A percentile compares a stretch with the other conserved stretches of the same genome.
These are phyloP conservation scores for Platycnemis pennipes DNA, from an alignment of 2,888 invertebrate species.

Conservation along the genomic window DNA sequence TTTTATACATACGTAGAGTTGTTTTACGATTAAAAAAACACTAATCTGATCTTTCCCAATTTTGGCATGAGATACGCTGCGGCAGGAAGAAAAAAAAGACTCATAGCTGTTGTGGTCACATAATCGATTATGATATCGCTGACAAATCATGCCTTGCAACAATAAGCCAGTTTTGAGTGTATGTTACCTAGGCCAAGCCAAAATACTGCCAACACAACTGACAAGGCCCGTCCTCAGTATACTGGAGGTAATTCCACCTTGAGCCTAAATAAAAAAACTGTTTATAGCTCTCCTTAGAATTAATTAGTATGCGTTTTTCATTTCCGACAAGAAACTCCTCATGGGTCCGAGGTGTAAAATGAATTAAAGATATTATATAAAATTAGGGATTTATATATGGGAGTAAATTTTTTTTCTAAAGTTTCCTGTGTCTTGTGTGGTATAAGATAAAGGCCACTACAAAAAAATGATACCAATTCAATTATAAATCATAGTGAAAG, in stretches of 20 bases:
- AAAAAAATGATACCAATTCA: constrained; percentile 47
- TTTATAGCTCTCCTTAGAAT: constrained; percentile 64
- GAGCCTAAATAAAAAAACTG: constrained; percentile 47
- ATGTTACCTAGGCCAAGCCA: constrained; percentile 61
- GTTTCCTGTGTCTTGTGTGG: constrained; percentile 41
- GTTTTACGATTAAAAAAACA: constrained; percentile 56
- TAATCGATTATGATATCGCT: constrained; percentile 46
- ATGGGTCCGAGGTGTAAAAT: constrained; percentile 51
- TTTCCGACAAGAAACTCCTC: constrained; percentile 53
- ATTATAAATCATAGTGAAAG: constrained; percentile 65
- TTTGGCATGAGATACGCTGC: constrained; percentile 48
- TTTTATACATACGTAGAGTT: constrained; percentile 61
- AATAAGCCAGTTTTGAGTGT: constrained; percentile 58
- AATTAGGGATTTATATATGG: constrained; percentile 59
- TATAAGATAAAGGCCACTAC: constrained; percentile 24
- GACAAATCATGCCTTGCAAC: constrained; percentile 62
- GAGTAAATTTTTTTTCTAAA: constrained; percentile 59
- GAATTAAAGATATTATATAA: constrained; percentile 59
- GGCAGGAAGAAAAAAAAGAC: constrained; percentile 20
- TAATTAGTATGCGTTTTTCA: constrained; percentile 64
- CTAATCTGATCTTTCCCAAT: constrained; percentile 58
- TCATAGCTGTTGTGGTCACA: constrained; percentile 44
- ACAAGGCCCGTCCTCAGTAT: constrained; percentile 65
- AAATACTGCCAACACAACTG: constrained; percentile 65
- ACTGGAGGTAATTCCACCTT: constrained; percentile 62